phyloP scores from a whole-genome alignment of 1,140 invertebrate species.

The Chironomus tepperi region DNA sequence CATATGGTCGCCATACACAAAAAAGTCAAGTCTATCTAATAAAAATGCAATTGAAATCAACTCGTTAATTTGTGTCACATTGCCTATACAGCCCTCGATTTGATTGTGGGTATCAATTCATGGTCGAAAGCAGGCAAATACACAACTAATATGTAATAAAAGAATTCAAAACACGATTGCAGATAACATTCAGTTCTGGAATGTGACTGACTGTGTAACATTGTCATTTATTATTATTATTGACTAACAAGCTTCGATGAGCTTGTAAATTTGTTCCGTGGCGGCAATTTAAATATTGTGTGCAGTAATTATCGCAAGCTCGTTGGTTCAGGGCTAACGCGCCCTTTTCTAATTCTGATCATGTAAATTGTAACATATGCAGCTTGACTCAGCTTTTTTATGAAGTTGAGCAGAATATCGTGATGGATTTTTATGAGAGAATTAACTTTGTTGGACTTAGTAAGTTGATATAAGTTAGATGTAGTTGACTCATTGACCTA shows the following conservation, averaged over 20 bases:
- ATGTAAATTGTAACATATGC: too few species aligned
- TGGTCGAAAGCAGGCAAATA: not conserved
- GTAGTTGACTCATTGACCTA: too few species aligned
- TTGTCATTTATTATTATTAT: too few species aligned
- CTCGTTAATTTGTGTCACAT: too few species aligned
- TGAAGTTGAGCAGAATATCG: too few species aligned
- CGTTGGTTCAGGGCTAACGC: slow-evolving; percentile 2
- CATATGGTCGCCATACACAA: not conserved
- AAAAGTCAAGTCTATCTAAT: not conserved
- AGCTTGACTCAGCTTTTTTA: too few species aligned
- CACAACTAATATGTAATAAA: not conserved
- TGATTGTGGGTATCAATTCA: slow-evolving; percentile 4
- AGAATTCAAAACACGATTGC: not conserved
- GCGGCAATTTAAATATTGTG: not conserved
- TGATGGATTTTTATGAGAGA: too few species aligned
- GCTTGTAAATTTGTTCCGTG: too few species aligned
- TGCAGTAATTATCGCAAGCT: not conserved
- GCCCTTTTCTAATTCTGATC: not conserved
- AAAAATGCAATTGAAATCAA: too few species aligned
- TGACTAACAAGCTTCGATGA: not conserved
- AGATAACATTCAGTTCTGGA: not conserved
- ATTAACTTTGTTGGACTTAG: too few species aligned
- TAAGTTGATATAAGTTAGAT: too few species aligned
- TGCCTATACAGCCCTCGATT: not conserved
- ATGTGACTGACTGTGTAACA: not conserved